These are phyloP conservation scores for Tenodera sinensis DNA, from an alignment of 2,888 invertebrate genomes.

Conservation along the genomic window DNA sequence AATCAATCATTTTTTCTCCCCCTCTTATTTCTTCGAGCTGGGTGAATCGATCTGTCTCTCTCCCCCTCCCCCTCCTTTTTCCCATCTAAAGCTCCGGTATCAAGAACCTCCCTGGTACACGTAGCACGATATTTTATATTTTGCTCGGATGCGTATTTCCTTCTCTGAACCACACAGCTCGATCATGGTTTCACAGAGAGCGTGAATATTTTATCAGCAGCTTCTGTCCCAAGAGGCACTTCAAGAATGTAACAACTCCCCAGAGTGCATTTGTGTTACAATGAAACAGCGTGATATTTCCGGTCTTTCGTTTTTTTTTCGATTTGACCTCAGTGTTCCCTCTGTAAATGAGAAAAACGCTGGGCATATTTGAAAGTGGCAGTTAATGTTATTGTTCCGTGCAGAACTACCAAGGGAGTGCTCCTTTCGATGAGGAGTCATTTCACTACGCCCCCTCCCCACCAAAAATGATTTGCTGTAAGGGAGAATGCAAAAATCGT, in stretches of 20 bases:
- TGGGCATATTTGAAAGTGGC: not conserved
- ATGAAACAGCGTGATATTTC: not conserved
- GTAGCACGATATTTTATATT: not conserved
- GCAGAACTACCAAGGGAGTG: not conserved
- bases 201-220: not conserved
- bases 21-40: not conserved
- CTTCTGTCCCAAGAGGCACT: not conserved
- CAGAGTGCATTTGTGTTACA: not conserved
- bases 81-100: not conserved
- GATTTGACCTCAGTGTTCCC: not conserved
- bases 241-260: not conserved
- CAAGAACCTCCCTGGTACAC: conserved; percentile 9
- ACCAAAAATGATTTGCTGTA: not conserved
- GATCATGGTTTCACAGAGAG: not conserved
- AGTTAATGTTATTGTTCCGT: not conserved
- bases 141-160: not conserved
- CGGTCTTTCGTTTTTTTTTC: not conserved
- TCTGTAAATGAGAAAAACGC: not conserved
- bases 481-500: not conserved
- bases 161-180: not conserved
- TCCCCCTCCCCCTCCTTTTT: not conserved
- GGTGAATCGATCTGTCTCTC: not conserved
- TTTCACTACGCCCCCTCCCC: not conserved
- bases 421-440: not conserved
- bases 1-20: conserved; percentile 16